These are phyloP conservation scores for Oryctolagus cuniculus DNA, from an alignment of 2,113 vertebrate genomes.

Conservation along the genomic window mOryCun1.1 NC_091433.1:141855501-141856000, in stretches of 20 bases:
- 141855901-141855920: constrained; percentile 36
- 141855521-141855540: not conserved
- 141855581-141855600: not conserved
- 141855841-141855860: constrained; percentile 64
- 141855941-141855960: constrained; percentile 39
- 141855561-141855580: not conserved
- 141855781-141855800: constrained; percentile 68
- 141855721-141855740: constrained; percentile 4
- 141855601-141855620: not conserved
- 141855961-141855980: not conserved
- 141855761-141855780: constrained; percentile 68
- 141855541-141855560: not conserved
- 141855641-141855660: not conserved
- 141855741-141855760: not conserved
- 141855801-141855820: constrained; percentile 55
- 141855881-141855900: constrained; percentile 66
- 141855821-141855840: constrained; percentile 62
- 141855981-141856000: constrained; percentile 39
- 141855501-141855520: not conserved
- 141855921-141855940: constrained; percentile 47
- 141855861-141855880: constrained; percentile 50
- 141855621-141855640: not conserved
- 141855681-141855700: not conserved
- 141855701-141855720: not conserved
- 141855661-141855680: not conserved